Conservation (phyloP, 2,113 vertebrate genomes). For the Montifringilla adamsi region DNA sequence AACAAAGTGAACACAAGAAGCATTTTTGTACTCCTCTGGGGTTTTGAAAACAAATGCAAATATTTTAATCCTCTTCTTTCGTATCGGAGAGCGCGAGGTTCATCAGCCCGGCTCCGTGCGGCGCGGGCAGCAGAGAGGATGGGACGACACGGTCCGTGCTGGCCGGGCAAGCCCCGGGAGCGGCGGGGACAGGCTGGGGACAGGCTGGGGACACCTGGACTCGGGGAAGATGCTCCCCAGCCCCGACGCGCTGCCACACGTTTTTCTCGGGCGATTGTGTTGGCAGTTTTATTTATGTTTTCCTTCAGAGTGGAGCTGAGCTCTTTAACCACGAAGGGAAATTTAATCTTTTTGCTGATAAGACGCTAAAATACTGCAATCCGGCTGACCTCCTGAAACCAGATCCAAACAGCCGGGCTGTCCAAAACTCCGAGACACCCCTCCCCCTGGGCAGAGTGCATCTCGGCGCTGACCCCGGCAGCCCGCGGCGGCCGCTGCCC, state of each 20-base stretch:
- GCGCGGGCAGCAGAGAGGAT: background rate
- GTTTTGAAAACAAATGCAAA: background rate
- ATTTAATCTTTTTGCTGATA: slow-evolving; percentile 56
- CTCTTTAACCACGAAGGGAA: slow-evolving; percentile 16
- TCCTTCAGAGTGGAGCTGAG: background rate
- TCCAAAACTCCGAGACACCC: slow-evolving; percentile 47
- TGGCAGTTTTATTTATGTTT: slow-evolving; percentile 21
- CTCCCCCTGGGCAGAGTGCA: slow-evolving; percentile 27
- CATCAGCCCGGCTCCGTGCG: background rate
- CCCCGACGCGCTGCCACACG: background rate
- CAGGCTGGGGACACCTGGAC: background rate
- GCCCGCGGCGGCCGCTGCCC: no score
- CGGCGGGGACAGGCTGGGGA: background rate
- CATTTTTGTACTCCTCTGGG: background rate
- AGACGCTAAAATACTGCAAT: slow-evolving; percentile 43
- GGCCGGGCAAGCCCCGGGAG: background rate
- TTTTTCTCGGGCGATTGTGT: background rate
- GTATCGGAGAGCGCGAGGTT: background rate
- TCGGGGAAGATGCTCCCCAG: background rate
- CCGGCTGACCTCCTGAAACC: slow-evolving; percentile 32
- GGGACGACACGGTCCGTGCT: background rate
- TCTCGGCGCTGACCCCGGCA: slow-evolving; percentile 46
- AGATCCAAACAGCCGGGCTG: slow-evolving; percentile 34
- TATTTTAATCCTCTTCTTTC: background rate
- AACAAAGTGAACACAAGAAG: background rate